phyloP scores from a whole-genome alignment of 2,888 invertebrate genomes.

The Trachelus iudaicus region DNA sequence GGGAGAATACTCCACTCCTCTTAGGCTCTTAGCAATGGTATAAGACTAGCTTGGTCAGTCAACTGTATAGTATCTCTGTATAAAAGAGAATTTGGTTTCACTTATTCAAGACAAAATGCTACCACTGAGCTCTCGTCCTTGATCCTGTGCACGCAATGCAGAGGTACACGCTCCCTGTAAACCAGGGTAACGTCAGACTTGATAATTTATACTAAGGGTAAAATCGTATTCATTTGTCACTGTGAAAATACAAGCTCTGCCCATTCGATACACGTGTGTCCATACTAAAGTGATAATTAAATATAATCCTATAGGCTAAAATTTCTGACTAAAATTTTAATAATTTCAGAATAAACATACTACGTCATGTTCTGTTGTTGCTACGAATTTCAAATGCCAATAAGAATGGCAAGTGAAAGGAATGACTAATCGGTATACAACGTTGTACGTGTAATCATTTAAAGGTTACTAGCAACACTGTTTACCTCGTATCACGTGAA shows the following conservation, averaged over 20 bases:
- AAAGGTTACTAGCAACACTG: neutral
- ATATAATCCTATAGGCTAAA: neutral
- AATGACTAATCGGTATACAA: neutral
- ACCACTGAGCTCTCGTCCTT: neutral
- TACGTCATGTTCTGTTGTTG: neutral
- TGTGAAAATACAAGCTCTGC: neutral
- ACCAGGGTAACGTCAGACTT: neutral
- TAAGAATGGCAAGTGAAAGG: neutral
- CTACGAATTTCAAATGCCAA: neutral
- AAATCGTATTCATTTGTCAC: neutral
- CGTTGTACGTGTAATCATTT: neutral
- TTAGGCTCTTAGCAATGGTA: neutral
- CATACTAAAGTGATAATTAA: too few species aligned
- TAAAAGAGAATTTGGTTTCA: neutral
- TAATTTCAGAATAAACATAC: neutral
- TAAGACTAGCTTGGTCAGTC: neutral
- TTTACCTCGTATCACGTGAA: neutral
- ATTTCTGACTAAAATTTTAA: neutral
- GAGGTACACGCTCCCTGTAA: neutral
- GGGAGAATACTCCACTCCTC: too few species aligned
- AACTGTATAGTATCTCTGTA: neutral
- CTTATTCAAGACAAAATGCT: neutral
- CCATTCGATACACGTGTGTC: neutral
- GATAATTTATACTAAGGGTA: neutral
- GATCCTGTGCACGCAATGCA: neutral